Evolutionary conservation across 1,140 invertebrate genomes (phyloP).

Genomic region (Drosophila pallidifrons): DNA sequence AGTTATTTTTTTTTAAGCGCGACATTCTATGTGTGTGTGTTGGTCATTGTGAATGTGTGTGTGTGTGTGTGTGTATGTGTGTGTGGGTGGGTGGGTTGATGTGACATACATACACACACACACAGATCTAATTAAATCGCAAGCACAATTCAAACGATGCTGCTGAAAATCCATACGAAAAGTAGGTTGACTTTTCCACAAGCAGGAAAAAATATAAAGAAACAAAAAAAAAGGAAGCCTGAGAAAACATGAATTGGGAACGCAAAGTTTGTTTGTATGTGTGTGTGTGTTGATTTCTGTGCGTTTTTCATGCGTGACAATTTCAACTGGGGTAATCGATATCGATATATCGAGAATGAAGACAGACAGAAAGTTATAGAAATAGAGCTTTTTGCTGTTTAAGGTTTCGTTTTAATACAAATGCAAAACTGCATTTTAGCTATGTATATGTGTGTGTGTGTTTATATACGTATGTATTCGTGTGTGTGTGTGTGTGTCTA

Average conservation of each 20-base stretch:
- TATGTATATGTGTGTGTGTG: slow-evolving; percentile 52
- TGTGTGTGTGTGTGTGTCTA: slow-evolving; percentile 45
- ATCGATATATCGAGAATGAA: neutral
- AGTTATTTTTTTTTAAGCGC: neutral
- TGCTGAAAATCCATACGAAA: too few relatives aligned
- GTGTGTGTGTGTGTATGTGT: slow-evolving; percentile 9
- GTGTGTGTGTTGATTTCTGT: slow-evolving; percentile 22
- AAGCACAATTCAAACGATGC: neutral
- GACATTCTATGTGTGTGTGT: slow-evolving; percentile 15
- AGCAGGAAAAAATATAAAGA: neutral
- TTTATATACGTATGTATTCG: slow-evolving; percentile 36
- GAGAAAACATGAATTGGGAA: slow-evolving; percentile 1
- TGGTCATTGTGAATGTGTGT: slow-evolving; percentile 23
- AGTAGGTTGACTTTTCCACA: neutral
- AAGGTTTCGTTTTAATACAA: slow-evolving; percentile 34
- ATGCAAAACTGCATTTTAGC: slow-evolving; percentile 20
- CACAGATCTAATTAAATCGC: slow-evolving; percentile 3
- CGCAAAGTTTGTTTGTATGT: neutral
- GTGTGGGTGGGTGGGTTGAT: slow-evolving; percentile 30
- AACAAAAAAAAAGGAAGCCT: neutral
- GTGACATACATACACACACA: slow-evolving; percentile 25
- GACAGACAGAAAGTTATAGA: neutral
- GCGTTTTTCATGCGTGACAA: slow-evolving; percentile 45
- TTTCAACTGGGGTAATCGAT: slow-evolving; percentile 26
- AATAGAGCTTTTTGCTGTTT: slow-evolving; percentile 22